Evolutionary conservation across 2,797 vertebrate genomes (phyloP).

Genomic region (Thalassophryne amazonica): DNA sequence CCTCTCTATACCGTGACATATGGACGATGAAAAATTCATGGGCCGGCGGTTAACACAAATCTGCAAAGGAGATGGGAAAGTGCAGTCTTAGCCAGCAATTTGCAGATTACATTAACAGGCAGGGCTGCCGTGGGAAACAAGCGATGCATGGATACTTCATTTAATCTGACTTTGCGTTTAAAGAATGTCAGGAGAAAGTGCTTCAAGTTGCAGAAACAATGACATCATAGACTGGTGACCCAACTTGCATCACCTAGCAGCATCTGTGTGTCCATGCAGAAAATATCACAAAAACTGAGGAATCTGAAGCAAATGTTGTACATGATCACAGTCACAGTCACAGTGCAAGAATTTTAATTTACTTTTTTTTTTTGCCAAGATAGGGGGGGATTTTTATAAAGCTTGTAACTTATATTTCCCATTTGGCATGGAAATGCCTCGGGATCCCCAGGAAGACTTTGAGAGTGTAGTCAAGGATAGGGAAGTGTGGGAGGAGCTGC

Average conservation of each 20-base stretch:
- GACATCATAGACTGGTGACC: conserved; percentile 60
- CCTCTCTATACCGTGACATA: conserved; percentile 62
- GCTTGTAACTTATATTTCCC: too few species aligned
- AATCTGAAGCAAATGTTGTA: too few species aligned
- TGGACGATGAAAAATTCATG: conserved; percentile 74
- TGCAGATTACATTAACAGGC: conserved; percentile 68
- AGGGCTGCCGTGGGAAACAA: conserved; percentile 57
- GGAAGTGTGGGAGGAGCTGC: too few species aligned
- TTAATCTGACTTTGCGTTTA: conserved; percentile 70
- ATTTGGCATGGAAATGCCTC: too few species aligned
- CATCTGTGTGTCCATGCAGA: conserved; percentile 31
- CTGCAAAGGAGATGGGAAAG: conserved; percentile 66
- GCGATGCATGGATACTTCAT: conserved; percentile 64
- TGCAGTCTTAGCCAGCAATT: conserved; percentile 68
- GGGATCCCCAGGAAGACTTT: too few species aligned
- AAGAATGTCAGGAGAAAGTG: conserved; percentile 59
- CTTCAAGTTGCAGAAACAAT: conserved; percentile 72
- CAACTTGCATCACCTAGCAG: conserved; percentile 43
- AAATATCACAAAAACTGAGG: conserved; percentile 41
- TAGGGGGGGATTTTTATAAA: too few species aligned
- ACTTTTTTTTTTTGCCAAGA: too few species aligned
- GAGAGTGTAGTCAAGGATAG: too few species aligned
- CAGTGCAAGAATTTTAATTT: too few species aligned
- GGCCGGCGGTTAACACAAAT: conserved; percentile 66
- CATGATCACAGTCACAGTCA: too few species aligned